phyloP scores from a whole-genome alignment of 2,888 invertebrate species.

The Callyntrura sp. region DNA sequence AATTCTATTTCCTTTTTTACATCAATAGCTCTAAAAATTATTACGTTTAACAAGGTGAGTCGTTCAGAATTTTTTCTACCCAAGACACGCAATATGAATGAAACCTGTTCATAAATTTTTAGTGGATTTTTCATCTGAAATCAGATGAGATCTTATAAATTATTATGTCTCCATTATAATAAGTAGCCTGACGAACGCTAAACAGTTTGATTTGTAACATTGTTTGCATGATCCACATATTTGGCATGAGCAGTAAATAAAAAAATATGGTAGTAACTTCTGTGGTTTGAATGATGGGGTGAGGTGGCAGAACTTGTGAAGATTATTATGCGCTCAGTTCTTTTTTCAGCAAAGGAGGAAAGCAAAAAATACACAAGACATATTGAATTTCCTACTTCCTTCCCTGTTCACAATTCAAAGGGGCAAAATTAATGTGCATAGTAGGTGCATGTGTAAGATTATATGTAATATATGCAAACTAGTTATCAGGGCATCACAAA shows the following conservation, averaged over 20 bases:
- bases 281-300: constrained; percentile 13
- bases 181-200: constrained; percentile 31
- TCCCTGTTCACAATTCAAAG: neutral
- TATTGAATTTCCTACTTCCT: constrained; percentile 63
- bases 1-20: constrained; percentile 13
- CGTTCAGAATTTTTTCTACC: neutral
- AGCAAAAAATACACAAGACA: constrained; percentile 3
- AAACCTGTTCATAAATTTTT: constrained; percentile 74
- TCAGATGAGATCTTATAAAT: constrained; percentile 34
- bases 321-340: neutral
- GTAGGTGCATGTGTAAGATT: neutral
- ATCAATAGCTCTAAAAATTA: neutral
- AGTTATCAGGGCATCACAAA: constrained; percentile 12
- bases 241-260: constrained; percentile 37
- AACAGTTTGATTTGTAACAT: constrained; percentile 30
- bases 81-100: neutral
- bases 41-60: neutral
- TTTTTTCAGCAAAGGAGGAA: constrained; percentile 64
- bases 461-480: neutral
- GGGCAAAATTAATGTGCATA: too few species aligned
- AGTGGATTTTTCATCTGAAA: constrained; percentile 37
- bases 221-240: constrained; percentile 4
- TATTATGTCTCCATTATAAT: constrained; percentile 53
- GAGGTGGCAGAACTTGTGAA: neutral
- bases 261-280: neutral